Percentiles rank a stretch among this genome's conserved stretches.
phyloP scores from a whole-genome alignment of 2,113 vertebrate species.

The Proterorhinus semilunaris region DNA sequence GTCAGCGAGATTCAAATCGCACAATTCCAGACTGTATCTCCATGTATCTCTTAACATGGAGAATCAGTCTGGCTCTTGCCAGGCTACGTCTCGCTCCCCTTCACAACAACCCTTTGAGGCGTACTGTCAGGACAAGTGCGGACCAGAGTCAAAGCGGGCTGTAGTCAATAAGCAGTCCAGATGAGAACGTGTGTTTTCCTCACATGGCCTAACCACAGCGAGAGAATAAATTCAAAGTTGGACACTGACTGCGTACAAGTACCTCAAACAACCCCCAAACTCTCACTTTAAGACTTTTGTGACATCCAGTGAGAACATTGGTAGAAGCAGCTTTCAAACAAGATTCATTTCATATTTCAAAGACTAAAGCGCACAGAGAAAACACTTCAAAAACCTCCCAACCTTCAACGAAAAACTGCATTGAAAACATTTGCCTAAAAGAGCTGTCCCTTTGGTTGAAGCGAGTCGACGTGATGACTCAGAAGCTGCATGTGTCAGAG shows the following conservation, averaged over 20 bases:
- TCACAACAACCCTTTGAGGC: no score
- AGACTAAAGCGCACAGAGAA: neutral
- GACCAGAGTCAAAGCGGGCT: no score
- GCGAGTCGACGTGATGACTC: neutral
- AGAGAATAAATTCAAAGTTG: neutral
- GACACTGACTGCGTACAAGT: neutral
- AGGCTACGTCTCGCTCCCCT: no score
- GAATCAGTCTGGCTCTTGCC: no score
- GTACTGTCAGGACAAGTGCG: no score
- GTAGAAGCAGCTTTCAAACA: neutral
- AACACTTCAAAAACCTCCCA: neutral
- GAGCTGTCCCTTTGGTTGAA: neutral
- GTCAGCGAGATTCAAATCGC: no score
- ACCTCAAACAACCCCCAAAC: neutral
- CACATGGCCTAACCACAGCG: no score
- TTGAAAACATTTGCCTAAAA: neutral
- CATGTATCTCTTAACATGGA: no score
- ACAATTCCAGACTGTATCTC: no score
- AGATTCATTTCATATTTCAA: neutral
- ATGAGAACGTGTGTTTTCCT: no score
- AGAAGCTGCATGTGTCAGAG: conserved; percentile 3
- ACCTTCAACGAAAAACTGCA: neutral
- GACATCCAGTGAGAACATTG: neutral
- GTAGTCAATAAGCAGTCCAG: no score
- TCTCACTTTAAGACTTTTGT: neutral